These are phyloP conservation scores for Notarius lentiginosus DNA, from an alignment of 2,113 vertebrate genomes.

Conservation along the genomic window DNA sequence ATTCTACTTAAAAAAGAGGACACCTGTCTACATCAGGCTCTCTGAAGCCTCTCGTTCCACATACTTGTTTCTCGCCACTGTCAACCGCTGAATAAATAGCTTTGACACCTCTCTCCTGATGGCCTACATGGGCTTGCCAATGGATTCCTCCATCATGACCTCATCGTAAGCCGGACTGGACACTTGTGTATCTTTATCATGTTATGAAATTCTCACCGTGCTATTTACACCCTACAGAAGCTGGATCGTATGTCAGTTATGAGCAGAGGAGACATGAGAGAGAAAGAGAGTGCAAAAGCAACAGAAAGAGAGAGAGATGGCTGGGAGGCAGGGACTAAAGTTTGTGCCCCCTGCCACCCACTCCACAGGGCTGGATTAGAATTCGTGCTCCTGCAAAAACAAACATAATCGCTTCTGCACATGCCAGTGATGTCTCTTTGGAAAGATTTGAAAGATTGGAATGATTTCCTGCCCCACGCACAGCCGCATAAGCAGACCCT, in stretches of 20 bases:
- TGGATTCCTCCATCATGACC: conserved; percentile 74
- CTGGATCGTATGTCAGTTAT: conserved; percentile 61
- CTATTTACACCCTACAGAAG: conserved; percentile 74
- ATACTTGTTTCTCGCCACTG: conserved; percentile 40
- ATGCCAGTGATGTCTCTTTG: not conserved
- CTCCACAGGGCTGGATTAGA: not conserved
- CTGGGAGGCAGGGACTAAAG: not conserved
- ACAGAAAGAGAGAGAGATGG: not conserved
- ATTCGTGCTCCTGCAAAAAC: conserved; percentile 1
- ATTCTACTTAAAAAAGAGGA: not conserved
- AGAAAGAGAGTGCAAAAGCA: conserved; percentile 8
- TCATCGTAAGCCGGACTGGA: conserved; percentile 70
- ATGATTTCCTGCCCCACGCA: not conserved
- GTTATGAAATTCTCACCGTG: conserved; percentile 77
- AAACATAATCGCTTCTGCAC: not conserved
- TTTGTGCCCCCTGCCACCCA: not conserved
- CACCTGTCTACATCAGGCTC: conserved; percentile 13
- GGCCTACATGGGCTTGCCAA: conserved; percentile 59
- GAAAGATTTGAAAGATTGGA: not conserved
- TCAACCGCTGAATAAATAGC: conserved; percentile 55
- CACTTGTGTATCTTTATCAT: conserved; percentile 78
- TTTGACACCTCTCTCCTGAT: conserved; percentile 47
- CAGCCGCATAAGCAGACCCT: not conserved
- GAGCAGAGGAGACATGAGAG: conserved; percentile 31
- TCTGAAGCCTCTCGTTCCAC: conserved; percentile 9